Evolutionary conservation across 2,797 vertebrate genomes (phyloP), one percentile per base, ranked within the genome.

Genomic region (Luscinia luscinia): DNA sequence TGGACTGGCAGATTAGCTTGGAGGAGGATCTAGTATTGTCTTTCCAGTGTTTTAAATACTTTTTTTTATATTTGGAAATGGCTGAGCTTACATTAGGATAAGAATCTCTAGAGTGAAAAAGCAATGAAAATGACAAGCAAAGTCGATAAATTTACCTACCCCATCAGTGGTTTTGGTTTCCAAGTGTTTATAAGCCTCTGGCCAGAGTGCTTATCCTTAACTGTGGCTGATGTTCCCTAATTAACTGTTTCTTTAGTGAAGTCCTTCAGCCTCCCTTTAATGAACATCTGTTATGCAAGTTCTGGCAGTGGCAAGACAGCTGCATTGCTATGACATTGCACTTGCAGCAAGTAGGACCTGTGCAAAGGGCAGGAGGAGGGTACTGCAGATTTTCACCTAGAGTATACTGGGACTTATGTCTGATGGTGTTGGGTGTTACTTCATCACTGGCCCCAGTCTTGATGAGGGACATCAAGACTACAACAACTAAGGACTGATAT

Each of bases 201-300:
- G 54, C 38, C 54, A 57, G 45, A 74, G 57, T 30, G 20, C 30
- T 36, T 93, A 15, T 77, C 46, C 68, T 88, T 72, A 77, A 49
- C 43, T 52, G 51, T 55, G 77, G 76, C 41, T 76, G 73, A 88
- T 75, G 58, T 81, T 93, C 69, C 82, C 40, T 84, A 78, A 84
- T 76, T 91, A 87, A 83, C 61, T 78, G 82, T 89, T 90, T 90
- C 82, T 87, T 81, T 52, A 86, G 82, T 46, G 61, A 88, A 91
- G 69, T 78, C 69, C 76, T 88, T 87, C 82, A 91, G 34, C 23
- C 22, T 93, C 17, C n/a, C 20, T 81, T 81, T 90, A 94, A 86
- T 62, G 73, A 95, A 45, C 62, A 69, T 62, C 40, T 81, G 43
- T 72, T 92, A 34, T 55, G 54, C 55, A 78, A 86, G 66, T 59